Conservation (phyloP, 2,113 vertebrate genomes). For the Podarcis muralis region DNA sequence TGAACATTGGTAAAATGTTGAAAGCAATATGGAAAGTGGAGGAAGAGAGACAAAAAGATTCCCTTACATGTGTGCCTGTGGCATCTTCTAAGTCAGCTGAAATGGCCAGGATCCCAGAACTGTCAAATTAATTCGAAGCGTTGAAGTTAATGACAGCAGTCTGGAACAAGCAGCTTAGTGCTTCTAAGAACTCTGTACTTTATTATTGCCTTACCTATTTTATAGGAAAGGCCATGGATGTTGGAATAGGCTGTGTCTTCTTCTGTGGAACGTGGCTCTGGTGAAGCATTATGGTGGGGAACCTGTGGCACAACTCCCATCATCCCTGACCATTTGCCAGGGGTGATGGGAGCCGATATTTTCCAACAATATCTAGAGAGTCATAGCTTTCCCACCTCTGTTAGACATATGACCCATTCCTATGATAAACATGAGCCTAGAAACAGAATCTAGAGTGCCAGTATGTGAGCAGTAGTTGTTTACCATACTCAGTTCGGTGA, state of each 20-base stretch:
- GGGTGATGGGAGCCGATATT: no score
- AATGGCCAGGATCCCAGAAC: not conserved
- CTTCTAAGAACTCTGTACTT: not conserved
- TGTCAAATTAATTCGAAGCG: not conserved
- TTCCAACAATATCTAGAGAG: no score
- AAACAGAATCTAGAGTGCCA: not conserved
- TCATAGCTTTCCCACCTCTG: no score
- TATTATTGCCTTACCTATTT: not conserved
- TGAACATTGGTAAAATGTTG: not conserved
- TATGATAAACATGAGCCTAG: not conserved
- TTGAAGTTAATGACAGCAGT: not conserved
- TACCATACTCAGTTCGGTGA: not conserved
- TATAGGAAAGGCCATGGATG: not conserved
- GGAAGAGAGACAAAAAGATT: not conserved
- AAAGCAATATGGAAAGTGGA: not conserved
- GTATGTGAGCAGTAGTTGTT: not conserved
- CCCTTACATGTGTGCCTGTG: not conserved
- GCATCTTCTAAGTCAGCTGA: no score
- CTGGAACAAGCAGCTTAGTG: not conserved
- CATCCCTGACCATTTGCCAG: no score
- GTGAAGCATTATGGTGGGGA: no score
- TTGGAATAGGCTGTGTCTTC: not conserved
- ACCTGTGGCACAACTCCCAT: no score
- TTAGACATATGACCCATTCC: not conserved
- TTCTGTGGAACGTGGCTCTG: not conserved